A percentile compares a stretch with the other conserved stretches of the same genome.
Evolutionary conservation across 2,113 vertebrate genomes (phyloP).

Genomic region (Ameiurus melas): DNA sequence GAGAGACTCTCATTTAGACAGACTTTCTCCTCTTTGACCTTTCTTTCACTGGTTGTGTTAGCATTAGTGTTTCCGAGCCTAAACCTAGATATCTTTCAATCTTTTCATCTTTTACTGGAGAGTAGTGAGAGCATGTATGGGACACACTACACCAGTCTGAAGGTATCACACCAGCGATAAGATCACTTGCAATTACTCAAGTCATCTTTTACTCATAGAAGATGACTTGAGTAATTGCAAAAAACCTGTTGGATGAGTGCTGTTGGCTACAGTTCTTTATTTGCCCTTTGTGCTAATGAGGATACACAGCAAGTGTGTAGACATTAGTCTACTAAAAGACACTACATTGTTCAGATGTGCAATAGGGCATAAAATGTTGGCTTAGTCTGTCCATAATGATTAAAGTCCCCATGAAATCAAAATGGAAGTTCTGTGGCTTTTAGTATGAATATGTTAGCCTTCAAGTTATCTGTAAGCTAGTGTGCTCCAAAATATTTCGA

Average conservation of each 20-base stretch:
- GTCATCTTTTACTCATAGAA: neutral
- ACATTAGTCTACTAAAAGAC: neutral
- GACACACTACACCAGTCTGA: neutral
- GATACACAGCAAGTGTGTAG: neutral
- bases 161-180: neutral
- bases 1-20: neutral
- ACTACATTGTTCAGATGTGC: neutral
- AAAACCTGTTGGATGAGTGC: neutral
- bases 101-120: neutral
- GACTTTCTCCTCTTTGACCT: constrained; percentile 2
- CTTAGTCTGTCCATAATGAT: neutral
- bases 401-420: too few species aligned
- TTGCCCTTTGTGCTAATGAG: neutral
- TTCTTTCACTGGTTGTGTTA: neutral
- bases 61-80: too few species aligned
- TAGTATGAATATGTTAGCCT: too few species aligned
- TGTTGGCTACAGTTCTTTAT: neutral
- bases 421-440: too few species aligned
- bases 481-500: too few species aligned
- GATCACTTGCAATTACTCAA: neutral
- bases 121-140: neutral
- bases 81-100: neutral
- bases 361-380: neutral
- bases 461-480: too few species aligned
- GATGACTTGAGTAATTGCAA: neutral